Evolutionary conservation across 2,888 invertebrate genomes (phyloP).

Genomic region (Drosophila demipolita): DNA sequence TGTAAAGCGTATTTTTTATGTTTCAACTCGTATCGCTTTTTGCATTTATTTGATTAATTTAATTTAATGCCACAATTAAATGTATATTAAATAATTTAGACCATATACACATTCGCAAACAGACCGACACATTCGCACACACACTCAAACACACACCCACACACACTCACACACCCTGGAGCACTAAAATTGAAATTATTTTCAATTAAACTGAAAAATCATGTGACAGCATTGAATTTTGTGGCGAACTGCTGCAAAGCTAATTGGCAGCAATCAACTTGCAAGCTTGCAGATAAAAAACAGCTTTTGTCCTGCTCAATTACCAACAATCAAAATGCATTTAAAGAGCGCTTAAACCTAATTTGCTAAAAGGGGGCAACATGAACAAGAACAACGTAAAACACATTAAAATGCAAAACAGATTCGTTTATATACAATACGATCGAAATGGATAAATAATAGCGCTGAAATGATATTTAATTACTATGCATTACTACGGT

Average conservation of each 20-base stretch:
- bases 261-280: constrained; percentile 42
- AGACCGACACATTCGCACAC: background rate
- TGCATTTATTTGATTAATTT: constrained; percentile 60
- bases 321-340: constrained; percentile 74
- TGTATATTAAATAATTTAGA: constrained; percentile 45
- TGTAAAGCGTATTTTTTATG: constrained; percentile 43
- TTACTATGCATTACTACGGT: background rate
- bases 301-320: constrained; percentile 54
- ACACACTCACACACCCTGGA: constrained; percentile 2
- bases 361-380: constrained; percentile 49
- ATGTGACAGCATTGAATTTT: constrained; percentile 44
- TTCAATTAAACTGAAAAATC: constrained; percentile 60
- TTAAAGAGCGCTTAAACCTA: constrained; percentile 75
- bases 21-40: constrained; percentile 20
- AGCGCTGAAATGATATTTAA: background rate
- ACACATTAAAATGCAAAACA: constrained; percentile 11
- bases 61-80: constrained; percentile 67
- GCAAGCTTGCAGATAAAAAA: constrained; percentile 47
- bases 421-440: background rate
- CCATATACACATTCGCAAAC: background rate
- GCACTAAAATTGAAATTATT: constrained; percentile 59
- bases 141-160: background rate
- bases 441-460: background rate
- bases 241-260: constrained; percentile 24
- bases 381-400: constrained; percentile 10